Evolutionary conservation across 2,113 vertebrate species (phyloP).

Genomic region (Myotis yumanensis): DNA sequence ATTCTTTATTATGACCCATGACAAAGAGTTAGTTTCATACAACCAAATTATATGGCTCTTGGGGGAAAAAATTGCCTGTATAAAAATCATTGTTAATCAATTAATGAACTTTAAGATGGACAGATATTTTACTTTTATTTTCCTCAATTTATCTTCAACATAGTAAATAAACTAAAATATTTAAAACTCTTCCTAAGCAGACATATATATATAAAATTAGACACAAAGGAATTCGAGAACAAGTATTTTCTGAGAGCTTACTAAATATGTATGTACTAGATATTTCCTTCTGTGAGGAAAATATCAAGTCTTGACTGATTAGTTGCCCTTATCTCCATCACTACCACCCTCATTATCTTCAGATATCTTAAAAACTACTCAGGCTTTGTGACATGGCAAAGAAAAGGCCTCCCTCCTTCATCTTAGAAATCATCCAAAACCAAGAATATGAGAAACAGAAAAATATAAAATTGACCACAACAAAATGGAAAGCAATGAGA

Average conservation of each 20-base stretch:
- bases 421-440: slow-evolving; percentile 36
- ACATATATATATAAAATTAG: not conserved
- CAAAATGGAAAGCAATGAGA: not conserved
- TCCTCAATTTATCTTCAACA: not conserved
- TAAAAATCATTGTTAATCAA: slow-evolving; percentile 16
- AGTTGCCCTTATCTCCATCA: not conserved
- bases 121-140: slow-evolving; percentile 12
- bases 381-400: not conserved
- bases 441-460: not conserved
- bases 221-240: not conserved
- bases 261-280: not conserved
- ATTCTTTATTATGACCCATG: not conserved
- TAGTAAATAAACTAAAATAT: slow-evolving; percentile 32
- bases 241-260: not conserved
- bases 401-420: not conserved
- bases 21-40: not conserved
- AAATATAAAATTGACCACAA: not conserved
- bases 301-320: too few relatives aligned
- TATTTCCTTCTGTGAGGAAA: too few relatives aligned
- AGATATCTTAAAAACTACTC: not conserved
- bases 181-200: slow-evolving; percentile 5
- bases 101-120: not conserved
- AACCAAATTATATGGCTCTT: slow-evolving; percentile 19
- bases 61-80: not conserved
- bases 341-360: not conserved